phyloP scores from a whole-genome alignment of 2,888 invertebrate species.

The Calameuta pallipes region DNA sequence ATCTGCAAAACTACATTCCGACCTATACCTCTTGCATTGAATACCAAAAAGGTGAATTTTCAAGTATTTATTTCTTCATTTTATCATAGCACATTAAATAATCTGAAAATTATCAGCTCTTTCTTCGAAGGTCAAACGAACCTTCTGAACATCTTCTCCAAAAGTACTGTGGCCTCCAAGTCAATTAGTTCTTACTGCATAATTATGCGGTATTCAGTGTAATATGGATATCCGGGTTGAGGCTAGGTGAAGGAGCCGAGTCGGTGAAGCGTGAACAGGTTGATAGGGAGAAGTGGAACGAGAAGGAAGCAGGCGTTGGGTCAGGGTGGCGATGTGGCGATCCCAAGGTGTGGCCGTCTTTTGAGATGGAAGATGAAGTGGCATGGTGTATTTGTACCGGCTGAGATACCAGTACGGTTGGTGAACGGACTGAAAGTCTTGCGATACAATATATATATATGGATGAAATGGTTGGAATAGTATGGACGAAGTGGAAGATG shows the following conservation, averaged over 20 bases:
- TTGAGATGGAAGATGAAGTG: slow-evolving; percentile 2
- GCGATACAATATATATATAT: not conserved
- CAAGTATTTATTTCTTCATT: not conserved
- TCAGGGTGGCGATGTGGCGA: not conserved
- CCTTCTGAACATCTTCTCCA: not conserved
- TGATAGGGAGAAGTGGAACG: slow-evolving; percentile 5
- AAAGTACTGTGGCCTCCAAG: not conserved
- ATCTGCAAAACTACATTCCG: not conserved
- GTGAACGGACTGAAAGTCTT: not conserved
- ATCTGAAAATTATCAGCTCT: not conserved
- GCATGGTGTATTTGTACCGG: not conserved
- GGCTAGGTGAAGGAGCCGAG: not conserved
- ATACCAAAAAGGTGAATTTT: not conserved
- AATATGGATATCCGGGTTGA: slow-evolving; percentile 7
- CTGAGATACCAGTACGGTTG: not conserved
- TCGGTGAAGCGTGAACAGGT: slow-evolving; percentile 9
- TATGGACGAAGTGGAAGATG: not conserved
- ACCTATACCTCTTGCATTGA: not conserved
- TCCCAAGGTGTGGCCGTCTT: not conserved
- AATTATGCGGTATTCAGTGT: slow-evolving; percentile 5
- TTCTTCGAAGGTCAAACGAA: not conserved
- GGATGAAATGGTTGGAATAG: not conserved
- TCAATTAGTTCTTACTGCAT: not conserved
- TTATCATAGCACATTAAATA: not conserved
- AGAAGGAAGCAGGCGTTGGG: not conserved